phyloP scores from a whole-genome alignment of 2,797 vertebrate genomes.

The Scyliorhinus canicula region DNA sequence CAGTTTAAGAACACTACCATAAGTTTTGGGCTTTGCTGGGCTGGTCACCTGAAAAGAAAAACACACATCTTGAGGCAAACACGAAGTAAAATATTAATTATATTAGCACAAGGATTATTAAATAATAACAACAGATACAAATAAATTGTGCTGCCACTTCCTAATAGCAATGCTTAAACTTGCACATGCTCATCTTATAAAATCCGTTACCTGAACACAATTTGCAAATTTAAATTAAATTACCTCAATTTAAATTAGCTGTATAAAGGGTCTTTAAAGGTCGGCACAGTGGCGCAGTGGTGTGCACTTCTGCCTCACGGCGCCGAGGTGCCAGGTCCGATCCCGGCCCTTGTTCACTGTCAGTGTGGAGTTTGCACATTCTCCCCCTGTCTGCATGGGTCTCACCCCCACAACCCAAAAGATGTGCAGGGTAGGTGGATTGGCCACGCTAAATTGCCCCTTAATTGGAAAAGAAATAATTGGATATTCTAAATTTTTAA shows the following conservation, averaged over 20 bases:
- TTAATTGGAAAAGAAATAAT: too few relatives aligned
- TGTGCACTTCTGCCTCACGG: too few relatives aligned
- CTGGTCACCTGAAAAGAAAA: slow-evolving; percentile 51
- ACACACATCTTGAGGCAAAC: slow-evolving; percentile 38
- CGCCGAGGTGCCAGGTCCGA: too few relatives aligned
- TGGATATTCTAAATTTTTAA: too few relatives aligned
- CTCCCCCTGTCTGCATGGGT: too few relatives aligned
- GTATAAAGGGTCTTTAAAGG: background rate
- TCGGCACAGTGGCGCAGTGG: too few relatives aligned
- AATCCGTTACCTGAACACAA: background rate
- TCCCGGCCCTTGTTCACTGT: too few relatives aligned
- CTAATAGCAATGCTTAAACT: background rate
- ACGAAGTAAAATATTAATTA: background rate
- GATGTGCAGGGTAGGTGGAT: too few relatives aligned
- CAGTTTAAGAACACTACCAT: slow-evolving; percentile 64
- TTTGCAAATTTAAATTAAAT: background rate
- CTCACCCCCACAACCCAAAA: too few relatives aligned
- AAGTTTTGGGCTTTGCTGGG: slow-evolving; percentile 56
- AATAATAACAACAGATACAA: background rate
- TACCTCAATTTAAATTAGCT: background rate
- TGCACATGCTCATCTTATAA: background rate
- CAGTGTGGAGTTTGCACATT: too few relatives aligned
- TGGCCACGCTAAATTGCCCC: too few relatives aligned
- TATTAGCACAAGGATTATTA: background rate
- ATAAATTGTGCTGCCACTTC: background rate